Evolutionary conservation across 2,888 invertebrate species (phyloP).

Genomic region (Diachrysia chrysitis): DNA sequence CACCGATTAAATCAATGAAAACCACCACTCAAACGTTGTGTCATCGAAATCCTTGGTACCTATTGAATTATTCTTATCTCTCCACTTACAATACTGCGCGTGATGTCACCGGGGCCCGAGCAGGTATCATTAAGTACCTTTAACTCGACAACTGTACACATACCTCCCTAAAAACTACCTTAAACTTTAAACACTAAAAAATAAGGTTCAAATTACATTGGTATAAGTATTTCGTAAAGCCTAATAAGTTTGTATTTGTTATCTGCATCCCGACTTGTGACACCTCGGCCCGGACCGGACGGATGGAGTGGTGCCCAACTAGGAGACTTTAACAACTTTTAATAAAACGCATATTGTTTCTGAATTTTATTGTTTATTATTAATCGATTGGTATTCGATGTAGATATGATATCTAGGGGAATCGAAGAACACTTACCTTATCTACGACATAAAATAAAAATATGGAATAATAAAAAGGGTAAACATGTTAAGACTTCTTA

Average conservation of each 20-base stretch:
- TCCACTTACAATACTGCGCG: constrained; percentile 77
- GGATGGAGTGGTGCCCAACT: constrained; percentile 65
- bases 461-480: constrained; percentile 4
- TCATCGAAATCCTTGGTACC: constrained; percentile 73
- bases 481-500: constrained; percentile 1
- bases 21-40: constrained; percentile 67
- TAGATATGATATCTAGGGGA: not conserved
- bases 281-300: constrained; percentile 73
- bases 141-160: constrained; percentile 59
- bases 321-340: constrained; percentile 56
- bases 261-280: constrained; percentile 77
- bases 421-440: constrained; percentile 1
- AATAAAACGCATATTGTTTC: constrained; percentile 18
- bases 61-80: constrained; percentile 78
- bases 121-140: constrained; percentile 81
- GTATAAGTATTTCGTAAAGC: not conserved
- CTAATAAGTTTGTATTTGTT: constrained; percentile 62
- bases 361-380: constrained; percentile 8
- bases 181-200: not conserved
- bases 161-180: constrained; percentile 7
- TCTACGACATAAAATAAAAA: not conserved
- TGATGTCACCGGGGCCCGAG: constrained; percentile 76
- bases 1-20: constrained; percentile 59
- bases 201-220: constrained; percentile 50
- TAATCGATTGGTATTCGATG: constrained; percentile 1